phyloP scores from a whole-genome alignment of 2,797 vertebrate genomes.

The Ciconia nigra region DNA sequence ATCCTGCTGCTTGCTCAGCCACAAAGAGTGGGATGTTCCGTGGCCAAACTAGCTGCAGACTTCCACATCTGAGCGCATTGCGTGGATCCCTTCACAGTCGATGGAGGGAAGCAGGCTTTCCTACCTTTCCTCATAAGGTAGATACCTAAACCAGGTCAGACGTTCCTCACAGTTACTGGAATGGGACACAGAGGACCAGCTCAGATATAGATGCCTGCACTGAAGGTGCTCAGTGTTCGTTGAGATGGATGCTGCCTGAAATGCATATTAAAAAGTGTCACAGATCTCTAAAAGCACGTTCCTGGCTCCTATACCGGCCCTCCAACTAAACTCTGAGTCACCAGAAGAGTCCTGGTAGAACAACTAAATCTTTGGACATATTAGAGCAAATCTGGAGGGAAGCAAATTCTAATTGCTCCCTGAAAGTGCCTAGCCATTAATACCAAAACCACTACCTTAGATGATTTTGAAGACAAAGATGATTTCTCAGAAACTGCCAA shows the following conservation, averaged over 20 bases:
- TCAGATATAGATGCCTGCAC: background rate
- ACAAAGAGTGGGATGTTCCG: background rate
- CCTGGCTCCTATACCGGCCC: background rate
- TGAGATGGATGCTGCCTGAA: background rate
- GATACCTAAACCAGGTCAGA: background rate
- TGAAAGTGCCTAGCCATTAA: background rate
- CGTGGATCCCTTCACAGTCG: background rate
- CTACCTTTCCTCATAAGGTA: background rate
- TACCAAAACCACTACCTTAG: background rate
- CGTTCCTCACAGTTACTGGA: background rate
- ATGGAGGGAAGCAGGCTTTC: background rate
- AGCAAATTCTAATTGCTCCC: background rate
- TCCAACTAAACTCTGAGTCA: background rate
- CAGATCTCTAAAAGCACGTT: background rate
- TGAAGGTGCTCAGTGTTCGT: background rate
- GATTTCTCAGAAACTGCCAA: background rate
- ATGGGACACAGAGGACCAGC: background rate
- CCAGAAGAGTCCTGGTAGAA: background rate
- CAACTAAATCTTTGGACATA: background rate
- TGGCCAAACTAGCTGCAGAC: background rate
- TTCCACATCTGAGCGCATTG: rapidly evolving
- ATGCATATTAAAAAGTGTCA: background rate
- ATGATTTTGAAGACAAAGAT: background rate
- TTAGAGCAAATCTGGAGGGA: background rate
- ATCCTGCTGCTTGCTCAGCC: background rate